Evolutionary conservation across 2,888 invertebrate species (phyloP).

Genomic region (Archips crataeganus): DNA sequence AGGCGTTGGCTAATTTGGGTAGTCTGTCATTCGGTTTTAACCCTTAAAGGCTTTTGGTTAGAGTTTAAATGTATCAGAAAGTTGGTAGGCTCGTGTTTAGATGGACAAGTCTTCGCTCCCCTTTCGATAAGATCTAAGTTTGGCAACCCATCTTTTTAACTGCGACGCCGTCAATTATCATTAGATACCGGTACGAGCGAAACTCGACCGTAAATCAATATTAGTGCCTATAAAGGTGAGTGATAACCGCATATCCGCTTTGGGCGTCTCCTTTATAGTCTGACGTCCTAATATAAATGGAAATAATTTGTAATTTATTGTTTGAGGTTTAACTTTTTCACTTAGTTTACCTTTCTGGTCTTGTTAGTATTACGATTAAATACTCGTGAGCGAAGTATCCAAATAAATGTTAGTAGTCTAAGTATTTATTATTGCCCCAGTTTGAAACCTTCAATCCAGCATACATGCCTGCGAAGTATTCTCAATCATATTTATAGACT

Average conservation of each 20-base stretch:
- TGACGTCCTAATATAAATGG: slow-evolving; percentile 61
- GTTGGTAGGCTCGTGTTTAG: slow-evolving; percentile 31
- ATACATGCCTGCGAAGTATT: background rate
- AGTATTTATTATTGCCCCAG: background rate
- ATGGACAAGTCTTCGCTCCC: slow-evolving; percentile 45
- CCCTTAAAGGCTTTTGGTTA: slow-evolving; percentile 1
- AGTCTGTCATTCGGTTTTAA: background rate
- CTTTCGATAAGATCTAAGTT: slow-evolving; percentile 70
- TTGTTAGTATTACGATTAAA: background rate
- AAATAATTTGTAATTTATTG: slow-evolving; percentile 61
- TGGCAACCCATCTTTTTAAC: slow-evolving; percentile 77
- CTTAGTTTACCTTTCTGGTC: background rate
- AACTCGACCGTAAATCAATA: slow-evolving; percentile 74
- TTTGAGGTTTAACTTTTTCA: slow-evolving; percentile 49
- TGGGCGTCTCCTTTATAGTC: slow-evolving; percentile 60
- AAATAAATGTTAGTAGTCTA: background rate
- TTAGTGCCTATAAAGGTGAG: slow-evolving; percentile 82
- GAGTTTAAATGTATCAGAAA: slow-evolving; percentile 4
- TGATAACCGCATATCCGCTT: slow-evolving; percentile 71
- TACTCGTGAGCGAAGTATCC: background rate
- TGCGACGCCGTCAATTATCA: slow-evolving; percentile 77
- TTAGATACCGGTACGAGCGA: slow-evolving; percentile 69
- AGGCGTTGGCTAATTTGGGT: background rate
- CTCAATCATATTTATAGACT: background rate
- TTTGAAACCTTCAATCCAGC: background rate